These are phyloP conservation scores for Oryctes rhinoceros DNA, from an alignment of 1,140 invertebrate genomes.

Conservation along the genomic window DNA sequence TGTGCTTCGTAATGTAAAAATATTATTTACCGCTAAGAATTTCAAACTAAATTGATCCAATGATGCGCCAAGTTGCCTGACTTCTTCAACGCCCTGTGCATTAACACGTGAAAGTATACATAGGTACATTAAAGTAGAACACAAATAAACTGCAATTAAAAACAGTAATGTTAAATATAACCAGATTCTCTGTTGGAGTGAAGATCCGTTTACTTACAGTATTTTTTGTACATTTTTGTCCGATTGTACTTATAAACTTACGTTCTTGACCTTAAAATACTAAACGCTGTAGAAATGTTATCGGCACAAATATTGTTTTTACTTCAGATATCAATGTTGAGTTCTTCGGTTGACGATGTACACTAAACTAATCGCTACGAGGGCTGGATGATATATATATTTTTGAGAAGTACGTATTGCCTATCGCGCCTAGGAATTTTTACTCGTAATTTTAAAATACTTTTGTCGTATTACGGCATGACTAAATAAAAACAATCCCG, in stretches of 20 bases:
- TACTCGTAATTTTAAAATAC: constrained; percentile 4
- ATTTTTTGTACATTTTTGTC: not conserved
- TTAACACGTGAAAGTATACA: not conserved
- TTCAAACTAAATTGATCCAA: constrained; percentile 45
- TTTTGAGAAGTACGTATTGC: not conserved
- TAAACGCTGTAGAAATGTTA: not conserved
- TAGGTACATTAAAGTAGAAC: not conserved
- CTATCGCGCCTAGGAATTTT: not conserved
- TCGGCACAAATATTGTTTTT: not conserved
- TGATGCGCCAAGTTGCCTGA: constrained; percentile 38
- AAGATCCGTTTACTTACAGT: not conserved
- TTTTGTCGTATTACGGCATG: not conserved
- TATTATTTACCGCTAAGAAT: constrained; percentile 44
- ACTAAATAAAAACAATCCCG: constrained; percentile 19
- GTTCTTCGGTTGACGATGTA: not conserved
- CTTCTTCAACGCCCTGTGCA: not conserved
- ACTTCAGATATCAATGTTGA: not conserved
- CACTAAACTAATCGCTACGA: not conserved
- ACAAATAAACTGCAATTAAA: not conserved
- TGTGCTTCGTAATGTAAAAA: constrained; percentile 28
- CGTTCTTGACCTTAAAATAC: not conserved
- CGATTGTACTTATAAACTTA: not conserved
- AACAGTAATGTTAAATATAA: not conserved
- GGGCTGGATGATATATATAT: constrained; percentile 13
- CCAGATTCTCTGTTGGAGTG: not conserved